Evolutionary conservation across 1,140 invertebrate genomes (phyloP).

Genomic region (Diabrotica undecimpunctata): DNA sequence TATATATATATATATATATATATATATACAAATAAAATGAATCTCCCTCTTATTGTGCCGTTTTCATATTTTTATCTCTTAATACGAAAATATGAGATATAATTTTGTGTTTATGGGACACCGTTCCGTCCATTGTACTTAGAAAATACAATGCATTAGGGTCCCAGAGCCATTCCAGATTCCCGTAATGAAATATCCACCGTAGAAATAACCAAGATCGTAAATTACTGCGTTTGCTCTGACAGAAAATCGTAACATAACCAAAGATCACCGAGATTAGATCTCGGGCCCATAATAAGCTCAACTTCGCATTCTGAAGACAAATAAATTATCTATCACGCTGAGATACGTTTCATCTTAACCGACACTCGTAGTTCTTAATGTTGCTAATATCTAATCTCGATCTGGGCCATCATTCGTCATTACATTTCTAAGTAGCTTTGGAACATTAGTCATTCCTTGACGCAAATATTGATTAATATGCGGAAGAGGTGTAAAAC

Average conservation of each 20-base stretch:
- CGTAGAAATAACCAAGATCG: not conserved
- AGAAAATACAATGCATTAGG: not conserved
- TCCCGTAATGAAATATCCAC: not conserved
- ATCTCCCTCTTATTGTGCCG: too few relatives aligned
- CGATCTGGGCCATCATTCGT: slow-evolving; percentile 35
- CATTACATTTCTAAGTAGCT: slow-evolving; percentile 37
- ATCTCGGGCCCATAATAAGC: not conserved
- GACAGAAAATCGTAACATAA: slow-evolving; percentile 6
- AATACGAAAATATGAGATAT: too few relatives aligned
- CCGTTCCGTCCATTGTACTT: too few relatives aligned
- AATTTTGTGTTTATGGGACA: too few relatives aligned
- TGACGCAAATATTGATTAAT: slow-evolving; percentile 29
- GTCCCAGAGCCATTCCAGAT: not conserved
- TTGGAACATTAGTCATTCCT: slow-evolving; percentile 29
- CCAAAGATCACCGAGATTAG: slow-evolving; percentile 8
- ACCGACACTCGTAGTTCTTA: slow-evolving; percentile 4
- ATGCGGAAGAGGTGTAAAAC: slow-evolving; percentile 2
- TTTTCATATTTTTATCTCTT: too few relatives aligned
- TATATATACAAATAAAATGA: too few relatives aligned
- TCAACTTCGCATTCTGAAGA: slow-evolving; percentile 5
- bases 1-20: too few relatives aligned
- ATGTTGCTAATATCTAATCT: slow-evolving; percentile 34
- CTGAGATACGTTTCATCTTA: slow-evolving; percentile 10
- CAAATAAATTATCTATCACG: slow-evolving; percentile 12
- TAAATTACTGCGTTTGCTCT: not conserved